Evolutionary conservation across 2,113 vertebrate species (phyloP).

Genomic region (Plestiodon gilberti): DNA sequence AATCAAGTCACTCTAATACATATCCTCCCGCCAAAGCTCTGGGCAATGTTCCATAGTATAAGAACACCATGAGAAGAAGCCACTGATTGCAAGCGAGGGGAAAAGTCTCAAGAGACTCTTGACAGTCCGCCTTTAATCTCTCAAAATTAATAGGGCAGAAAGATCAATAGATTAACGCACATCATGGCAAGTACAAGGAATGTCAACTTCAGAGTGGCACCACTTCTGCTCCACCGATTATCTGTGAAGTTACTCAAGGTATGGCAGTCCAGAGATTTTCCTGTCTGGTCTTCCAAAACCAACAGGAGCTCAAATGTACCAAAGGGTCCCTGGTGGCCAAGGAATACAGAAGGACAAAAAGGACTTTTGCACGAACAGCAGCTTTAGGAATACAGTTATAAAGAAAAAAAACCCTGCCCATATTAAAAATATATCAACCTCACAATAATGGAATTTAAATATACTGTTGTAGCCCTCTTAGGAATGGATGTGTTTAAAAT

Average conservation of each 20-base stretch:
- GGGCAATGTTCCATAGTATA: too few species aligned
- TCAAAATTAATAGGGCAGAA: conserved; percentile 5
- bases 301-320: background rate
- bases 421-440: background rate
- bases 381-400: background rate
- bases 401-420: background rate
- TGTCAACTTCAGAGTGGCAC: background rate
- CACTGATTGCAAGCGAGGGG: background rate
- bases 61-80: too few species aligned
- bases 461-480: background rate
- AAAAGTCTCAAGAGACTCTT: background rate
- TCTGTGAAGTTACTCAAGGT: background rate
- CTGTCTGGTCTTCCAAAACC: background rate
- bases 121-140: background rate
- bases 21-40: too few species aligned
- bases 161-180: background rate
- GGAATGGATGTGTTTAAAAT: background rate
- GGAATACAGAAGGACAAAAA: background rate
- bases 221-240: background rate
- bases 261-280: background rate
- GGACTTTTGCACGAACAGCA: background rate
- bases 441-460: background rate
- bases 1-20: too few species aligned
- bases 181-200: background rate
- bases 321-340: background rate